Base-by-base conservation (phyloP, 2,888 invertebrate genomes). In the Zygogramma bicolorata region DNA sequence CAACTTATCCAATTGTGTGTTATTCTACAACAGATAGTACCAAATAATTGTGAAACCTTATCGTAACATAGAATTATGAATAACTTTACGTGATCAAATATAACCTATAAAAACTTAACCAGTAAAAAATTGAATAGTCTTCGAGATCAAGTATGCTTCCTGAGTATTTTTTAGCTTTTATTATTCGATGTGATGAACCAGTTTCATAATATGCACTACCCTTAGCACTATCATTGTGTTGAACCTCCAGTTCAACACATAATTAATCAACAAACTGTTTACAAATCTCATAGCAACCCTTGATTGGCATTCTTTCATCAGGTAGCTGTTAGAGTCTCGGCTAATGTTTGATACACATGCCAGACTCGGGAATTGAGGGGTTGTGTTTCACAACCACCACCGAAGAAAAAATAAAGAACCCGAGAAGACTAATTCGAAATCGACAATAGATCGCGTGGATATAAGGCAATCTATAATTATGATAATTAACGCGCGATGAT, bases 401-500 rank as follows among this genome's bases (percentile, higher is more conserved):
- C 15, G 49, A 60, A 27, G 61, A 38, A 71, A 68, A 58, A 38
- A 59, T 42, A 18, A 62, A 34, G 34, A 62, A 42, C 25, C 29
- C 27, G 18, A 68, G 61, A 53, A 68, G 46, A 77, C 61, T 46
- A 71, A 68, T 71, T 67, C 68, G 53, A 65, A 75, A 70, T 65
- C 73, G 73, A 76, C 70, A 73, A 76, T 75, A 75, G 77, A 80
- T 81, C 76, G 81, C 81, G 79, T 79, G 79, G 80, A 80, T 65
- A 71, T 79, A 77, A 78, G 76, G 73, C 73, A 75, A 78, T 78
- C 71, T 80, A 77, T 82, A 82, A 53, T 53, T 53, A 53, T 53
- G 25, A 53, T 53, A 53, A 83, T 82, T 82, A 82, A 78, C 75
- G 75, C 76, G 75, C 79, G 82, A 82, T 81, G 78, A 53, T 27